Base-by-base conservation (phyloP, 2,888 invertebrate species). In the Seira musarum region DNA sequence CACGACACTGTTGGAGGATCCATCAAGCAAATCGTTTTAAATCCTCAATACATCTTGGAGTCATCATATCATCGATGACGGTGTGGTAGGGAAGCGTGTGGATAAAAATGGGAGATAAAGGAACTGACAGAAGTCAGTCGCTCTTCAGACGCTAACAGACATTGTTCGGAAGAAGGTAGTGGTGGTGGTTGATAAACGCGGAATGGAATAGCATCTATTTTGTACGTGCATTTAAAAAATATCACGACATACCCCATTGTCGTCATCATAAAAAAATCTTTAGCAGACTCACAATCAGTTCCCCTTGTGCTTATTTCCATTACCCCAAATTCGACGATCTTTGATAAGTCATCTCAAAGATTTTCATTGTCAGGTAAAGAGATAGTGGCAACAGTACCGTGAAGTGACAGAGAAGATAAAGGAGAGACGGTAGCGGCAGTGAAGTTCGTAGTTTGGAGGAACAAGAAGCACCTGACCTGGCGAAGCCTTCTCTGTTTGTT, bases 241-340 rank as follows among this genome's bases (percentile, higher is more conserved):
- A 65, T 46, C 10, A 15, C 22, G 46, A 22, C 67, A 67, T 67
- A 46, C 13, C 46, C 13, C 46, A 46, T 46, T 17, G 17, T 63
- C 70, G 17, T 1, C 57, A 2, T 25, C 68, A 46, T 46, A 64
- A 15, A 64, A 24, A 64, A 61, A 61, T 61, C 3, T 13, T 6
- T 15, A 63, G 19, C 40, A 46, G 35, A n/a, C n/a, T 25, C 25
- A 64, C 24, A 17, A 67, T 79, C 68, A 57, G 72, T 66, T 79
- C 17, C 73, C 79, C 79, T 79, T 79, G 79, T 79, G 72, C 72
- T 73, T 79, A 61, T 79, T 79, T 79, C 67, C 72, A 63, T 57
- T 72, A 79, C 73, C 79, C 79, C 73, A 79, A 79, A 79, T 79
- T 79, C 79, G 63, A 30, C 79, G 73, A 79, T 79, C 79, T 73